Base-by-base conservation (phyloP, 2,888 invertebrate genomes). In the Listrodromus nycthemerus region DNA sequence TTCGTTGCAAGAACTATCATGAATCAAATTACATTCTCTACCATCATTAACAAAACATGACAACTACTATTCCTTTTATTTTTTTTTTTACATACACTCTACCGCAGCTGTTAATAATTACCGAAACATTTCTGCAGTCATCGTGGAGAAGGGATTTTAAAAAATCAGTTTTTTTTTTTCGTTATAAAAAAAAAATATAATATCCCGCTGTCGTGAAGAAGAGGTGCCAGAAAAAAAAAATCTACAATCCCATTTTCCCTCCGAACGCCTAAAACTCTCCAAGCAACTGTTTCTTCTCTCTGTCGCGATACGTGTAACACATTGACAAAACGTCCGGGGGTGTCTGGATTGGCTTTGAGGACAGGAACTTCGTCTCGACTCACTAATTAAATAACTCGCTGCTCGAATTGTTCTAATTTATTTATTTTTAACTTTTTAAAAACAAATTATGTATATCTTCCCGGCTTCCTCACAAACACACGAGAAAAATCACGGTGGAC, bases 401-500 rank as follows among this genome's bases (percentile, higher is more conserved):
- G 73, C 58, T 78, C 84, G 69, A 80, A 65, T 45, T 71, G 41
- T 67, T 55, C 30, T 30, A 16, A n/a, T 50, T 50, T 50, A n/a
- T 50, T 50, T 50, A n/a, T 27, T 30, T 61, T 61, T 61, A 19
- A 19, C n/a, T n/a, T n/a, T n/a, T 10, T 37, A 8, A 37, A 8
- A 37, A 33, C 6, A 33, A 37, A 27, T n/a, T 27, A 61, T 61
- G 16, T 16, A 41, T 16, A 41, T 41, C 16, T 27, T 61, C 63
- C 48, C 33, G 73, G 73, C 73, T 74, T 74, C 63, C 45, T 73
- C 45, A 52, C 52, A 55, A 66, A 73, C n/a, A 45, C 19, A 58
- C 27, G 7, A 24, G n/a, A 45, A 48, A 67, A 13, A n/a, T 45
- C 65, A 55, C 50, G 50, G 73, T 67, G 85, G 88, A 91, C 89